Conservation (phyloP, 1,140 invertebrate genomes). For the Bombus waltoni region DNA sequence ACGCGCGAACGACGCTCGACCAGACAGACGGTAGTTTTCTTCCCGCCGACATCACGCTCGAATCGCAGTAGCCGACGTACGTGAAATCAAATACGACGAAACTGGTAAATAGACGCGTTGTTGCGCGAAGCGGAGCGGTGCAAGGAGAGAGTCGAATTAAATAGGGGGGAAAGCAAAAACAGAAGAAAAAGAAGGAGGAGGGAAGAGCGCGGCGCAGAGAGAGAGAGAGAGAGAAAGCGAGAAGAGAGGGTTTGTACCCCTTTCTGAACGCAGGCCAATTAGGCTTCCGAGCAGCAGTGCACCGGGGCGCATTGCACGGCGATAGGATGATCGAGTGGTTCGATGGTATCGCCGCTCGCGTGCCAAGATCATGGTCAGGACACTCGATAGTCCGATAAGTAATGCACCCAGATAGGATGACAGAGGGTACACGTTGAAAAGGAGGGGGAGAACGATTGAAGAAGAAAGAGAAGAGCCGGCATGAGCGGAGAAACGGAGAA, state of each 20-base stretch:
- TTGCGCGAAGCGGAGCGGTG: no score
- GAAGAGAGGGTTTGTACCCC: slow-evolving; percentile 18
- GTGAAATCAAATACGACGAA: background rate
- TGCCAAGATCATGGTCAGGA: slow-evolving; percentile 75
- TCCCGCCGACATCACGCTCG: background rate
- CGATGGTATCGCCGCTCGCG: slow-evolving; percentile 77
- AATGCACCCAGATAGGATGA: slow-evolving; percentile 76
- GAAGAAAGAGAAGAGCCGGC: background rate
- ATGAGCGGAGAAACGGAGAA: slow-evolving; percentile 7
- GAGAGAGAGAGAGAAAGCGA: background rate
- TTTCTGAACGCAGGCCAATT: slow-evolving; percentile 65
- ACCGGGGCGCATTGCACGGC: slow-evolving; percentile 69
- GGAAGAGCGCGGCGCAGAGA: no score
- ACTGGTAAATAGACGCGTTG: background rate
- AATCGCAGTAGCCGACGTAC: background rate
- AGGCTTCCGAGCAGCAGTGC: slow-evolving; percentile 65
- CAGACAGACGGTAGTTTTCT: no score
- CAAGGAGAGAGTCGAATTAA: background rate
- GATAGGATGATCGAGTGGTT: slow-evolving; percentile 78
- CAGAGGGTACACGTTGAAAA: slow-evolving; percentile 62
- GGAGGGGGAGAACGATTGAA: slow-evolving; percentile 5
- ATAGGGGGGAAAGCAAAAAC: background rate
- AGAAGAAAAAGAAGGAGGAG: background rate
- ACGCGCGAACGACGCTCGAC: background rate
- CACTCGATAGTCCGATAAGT: slow-evolving; percentile 76